Conservation (phyloP, 2,113 vertebrate species). For the Acrocephalus kingi region DNA sequence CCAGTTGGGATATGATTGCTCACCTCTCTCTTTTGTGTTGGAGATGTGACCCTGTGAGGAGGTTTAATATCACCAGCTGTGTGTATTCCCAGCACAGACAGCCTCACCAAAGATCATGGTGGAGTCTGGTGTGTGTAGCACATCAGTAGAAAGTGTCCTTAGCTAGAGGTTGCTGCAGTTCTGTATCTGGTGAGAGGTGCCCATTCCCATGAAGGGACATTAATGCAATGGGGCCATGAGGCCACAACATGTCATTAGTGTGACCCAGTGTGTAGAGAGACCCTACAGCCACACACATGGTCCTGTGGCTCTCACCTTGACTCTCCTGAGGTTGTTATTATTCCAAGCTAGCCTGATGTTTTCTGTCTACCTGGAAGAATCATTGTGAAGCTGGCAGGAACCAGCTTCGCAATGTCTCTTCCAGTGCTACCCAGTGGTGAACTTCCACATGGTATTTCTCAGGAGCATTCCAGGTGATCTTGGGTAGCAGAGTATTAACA, state of each 20-base stretch:
- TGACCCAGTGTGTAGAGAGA: neutral
- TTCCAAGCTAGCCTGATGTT: neutral
- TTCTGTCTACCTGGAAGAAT: neutral
- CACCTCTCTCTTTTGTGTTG: neutral
- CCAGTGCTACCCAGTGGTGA: neutral
- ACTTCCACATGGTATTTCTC: neutral
- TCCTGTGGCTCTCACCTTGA: neutral
- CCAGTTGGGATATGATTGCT: neutral
- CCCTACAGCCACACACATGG: neutral
- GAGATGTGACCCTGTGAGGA: neutral
- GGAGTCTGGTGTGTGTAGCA: rapidly evolving
- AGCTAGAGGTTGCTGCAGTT: neutral
- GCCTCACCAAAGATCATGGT: neutral
- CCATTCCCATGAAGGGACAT: neutral
- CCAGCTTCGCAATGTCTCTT: neutral
- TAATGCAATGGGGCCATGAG: neutral
- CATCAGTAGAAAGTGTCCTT: neutral
- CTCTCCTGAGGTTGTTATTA: neutral
- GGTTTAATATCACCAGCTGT: neutral
- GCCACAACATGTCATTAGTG: neutral
- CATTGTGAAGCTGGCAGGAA: neutral
- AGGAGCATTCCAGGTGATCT: neutral
- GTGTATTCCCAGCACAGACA: neutral
- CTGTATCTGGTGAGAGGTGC: neutral
- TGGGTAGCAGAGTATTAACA: neutral